phyloP scores from a whole-genome alignment of 2,113 vertebrate species.

The Seriola quinqueradiata region DNA sequence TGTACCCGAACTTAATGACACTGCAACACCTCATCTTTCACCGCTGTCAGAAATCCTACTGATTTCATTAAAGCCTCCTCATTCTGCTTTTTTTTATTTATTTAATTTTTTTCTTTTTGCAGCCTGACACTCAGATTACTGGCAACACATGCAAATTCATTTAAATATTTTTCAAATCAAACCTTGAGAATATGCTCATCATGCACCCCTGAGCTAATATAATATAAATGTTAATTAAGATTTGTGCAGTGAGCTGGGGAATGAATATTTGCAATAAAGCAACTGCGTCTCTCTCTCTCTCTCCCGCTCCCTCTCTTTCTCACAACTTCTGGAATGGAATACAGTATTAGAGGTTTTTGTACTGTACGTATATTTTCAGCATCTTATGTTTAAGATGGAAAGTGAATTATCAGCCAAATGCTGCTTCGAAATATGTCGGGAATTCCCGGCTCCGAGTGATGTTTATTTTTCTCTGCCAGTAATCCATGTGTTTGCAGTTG shows the following conservation, averaged over 20 bases:
- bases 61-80: conserved; percentile 57
- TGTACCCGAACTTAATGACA: conserved; percentile 41
- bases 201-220: conserved; percentile 80
- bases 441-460: conserved; percentile 1
- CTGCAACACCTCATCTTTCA: conserved; percentile 49
- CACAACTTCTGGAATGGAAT: conserved; percentile 53
- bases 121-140: conserved; percentile 44
- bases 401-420: background rate
- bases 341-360: conserved; percentile 39
- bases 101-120: background rate
- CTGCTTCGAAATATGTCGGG: conserved; percentile 31
- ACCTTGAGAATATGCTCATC: conserved; percentile 69
- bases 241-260: conserved; percentile 70
- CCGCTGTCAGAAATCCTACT: conserved; percentile 20
- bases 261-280: conserved; percentile 73
- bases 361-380: conserved; percentile 9
- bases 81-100: conserved; percentile 22
- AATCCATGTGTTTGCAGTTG: conserved; percentile 3
- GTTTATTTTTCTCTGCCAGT: conserved; percentile 37
- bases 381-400: background rate
- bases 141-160: conserved; percentile 65
- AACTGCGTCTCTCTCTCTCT: conserved; percentile 51
- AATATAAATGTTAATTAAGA: conserved; percentile 87
- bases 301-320: background rate
- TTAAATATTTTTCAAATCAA: conserved; percentile 77